Percentiles rank a stretch among this genome's conserved stretches.
These are phyloP conservation scores for Hirtodrosophila alboralis DNA, from an alignment of 2,888 invertebrate genomes.

Conservation along the genomic window DNA sequence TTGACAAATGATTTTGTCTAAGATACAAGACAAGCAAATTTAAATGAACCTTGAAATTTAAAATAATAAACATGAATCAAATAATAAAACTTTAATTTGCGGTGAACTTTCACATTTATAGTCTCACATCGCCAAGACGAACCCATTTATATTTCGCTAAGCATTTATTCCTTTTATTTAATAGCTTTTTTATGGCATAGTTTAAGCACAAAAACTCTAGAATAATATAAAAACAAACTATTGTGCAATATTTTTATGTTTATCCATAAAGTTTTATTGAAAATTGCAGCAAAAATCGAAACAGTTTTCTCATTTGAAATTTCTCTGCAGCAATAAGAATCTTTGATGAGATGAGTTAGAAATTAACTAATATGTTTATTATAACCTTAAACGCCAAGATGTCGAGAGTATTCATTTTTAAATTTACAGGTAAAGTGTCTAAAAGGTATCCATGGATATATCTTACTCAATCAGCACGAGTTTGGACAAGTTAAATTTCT, in stretches of 20 bases:
- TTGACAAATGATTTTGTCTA: too few relatives aligned
- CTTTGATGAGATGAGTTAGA: too few relatives aligned
- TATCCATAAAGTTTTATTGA: constrained; percentile 11
- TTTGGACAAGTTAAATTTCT: constrained; percentile 35
- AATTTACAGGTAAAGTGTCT: constrained; percentile 1
- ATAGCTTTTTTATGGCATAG: not conserved
- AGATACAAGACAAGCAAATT: too few relatives aligned
- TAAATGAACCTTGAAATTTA: too few relatives aligned
- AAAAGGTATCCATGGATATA: constrained; percentile 61
- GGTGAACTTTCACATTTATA: too few relatives aligned
- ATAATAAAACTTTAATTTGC: too few relatives aligned
- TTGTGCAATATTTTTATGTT: not conserved
- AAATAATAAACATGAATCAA: too few relatives aligned
- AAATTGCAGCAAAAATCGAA: constrained; percentile 1
- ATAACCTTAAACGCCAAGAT: constrained; percentile 20
- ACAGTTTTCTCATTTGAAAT: too few relatives aligned
- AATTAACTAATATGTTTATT: constrained; percentile 6
- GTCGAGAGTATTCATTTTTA: not conserved
- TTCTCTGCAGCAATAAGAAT: not conserved
- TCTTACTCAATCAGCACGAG: constrained; percentile 59
- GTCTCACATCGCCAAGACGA: too few relatives aligned
- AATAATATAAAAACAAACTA: not conserved
- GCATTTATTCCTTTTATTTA: not conserved
- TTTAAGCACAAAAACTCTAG: not conserved
- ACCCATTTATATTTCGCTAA: not conserved